Evolutionary conservation across 2,888 invertebrate species (phyloP).

Genomic region (Chydorus sphaericus): DNA sequence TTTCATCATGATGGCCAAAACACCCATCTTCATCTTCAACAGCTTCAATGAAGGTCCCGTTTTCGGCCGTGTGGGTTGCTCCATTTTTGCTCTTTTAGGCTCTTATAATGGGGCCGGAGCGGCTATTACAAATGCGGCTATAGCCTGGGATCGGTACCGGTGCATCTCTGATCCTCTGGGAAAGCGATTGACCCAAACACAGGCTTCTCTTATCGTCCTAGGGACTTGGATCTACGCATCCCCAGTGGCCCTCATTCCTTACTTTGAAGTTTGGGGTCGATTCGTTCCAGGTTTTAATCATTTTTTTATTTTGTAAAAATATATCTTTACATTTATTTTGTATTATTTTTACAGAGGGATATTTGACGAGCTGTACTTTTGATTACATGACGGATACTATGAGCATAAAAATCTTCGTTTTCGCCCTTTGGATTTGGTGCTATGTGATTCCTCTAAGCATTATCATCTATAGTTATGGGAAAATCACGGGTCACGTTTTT

Average conservation of each 20-base stretch:
- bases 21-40: conserved; percentile 47
- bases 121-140: conserved; percentile 51
- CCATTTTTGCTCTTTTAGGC: conserved; percentile 46
- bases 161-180: conserved; percentile 54
- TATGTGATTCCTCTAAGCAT: conserved; percentile 48
- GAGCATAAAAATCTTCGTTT: conserved; percentile 47
- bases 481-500: conserved; percentile 46
- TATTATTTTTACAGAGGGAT: conserved; percentile 61
- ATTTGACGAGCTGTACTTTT: conserved; percentile 55
- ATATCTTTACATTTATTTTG: too few relatives aligned
- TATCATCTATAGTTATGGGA: conserved; percentile 48
- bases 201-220: conserved; percentile 42
- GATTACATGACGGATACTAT: conserved; percentile 50
- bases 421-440: conserved; percentile 49
- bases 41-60: conserved; percentile 43
- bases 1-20: conserved; percentile 50
- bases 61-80: conserved; percentile 50
- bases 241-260: conserved; percentile 49
- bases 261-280: conserved; percentile 36
- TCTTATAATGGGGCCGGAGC: conserved; percentile 52
- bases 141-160: conserved; percentile 54
- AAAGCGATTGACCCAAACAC: conserved; percentile 47
- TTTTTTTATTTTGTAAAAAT: too few relatives aligned
- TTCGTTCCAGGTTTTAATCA: conserved; percentile 40
- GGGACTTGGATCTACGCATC: conserved; percentile 53